phyloP scores from a whole-genome alignment of 2,113 vertebrate species.

The Microcebus tavaratra region DNA sequence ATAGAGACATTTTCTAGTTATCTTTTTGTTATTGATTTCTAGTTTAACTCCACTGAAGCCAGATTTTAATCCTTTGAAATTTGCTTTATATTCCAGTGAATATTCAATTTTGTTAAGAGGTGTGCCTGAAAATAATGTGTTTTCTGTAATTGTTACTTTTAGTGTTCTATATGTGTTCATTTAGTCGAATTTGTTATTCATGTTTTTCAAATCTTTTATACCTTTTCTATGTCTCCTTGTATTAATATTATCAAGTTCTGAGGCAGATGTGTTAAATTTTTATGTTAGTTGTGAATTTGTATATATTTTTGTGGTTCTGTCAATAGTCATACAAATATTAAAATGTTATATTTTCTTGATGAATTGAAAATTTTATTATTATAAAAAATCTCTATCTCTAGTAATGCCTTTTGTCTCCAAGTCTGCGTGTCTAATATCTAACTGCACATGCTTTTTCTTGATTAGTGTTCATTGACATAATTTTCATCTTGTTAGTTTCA shows the following conservation, averaged over 20 bases:
- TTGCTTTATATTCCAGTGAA: neutral
- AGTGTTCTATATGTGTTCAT: neutral
- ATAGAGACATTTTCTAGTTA: neutral
- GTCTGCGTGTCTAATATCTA: neutral
- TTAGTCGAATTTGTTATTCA: neutral
- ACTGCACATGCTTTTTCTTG: neutral
- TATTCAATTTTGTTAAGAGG: neutral
- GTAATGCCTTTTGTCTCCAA: neutral
- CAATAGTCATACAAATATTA: neutral
- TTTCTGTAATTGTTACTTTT: neutral
- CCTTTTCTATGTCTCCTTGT: neutral
- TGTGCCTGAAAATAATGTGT: neutral
- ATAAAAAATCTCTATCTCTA: neutral
- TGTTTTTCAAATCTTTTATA: neutral
- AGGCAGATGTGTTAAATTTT: neutral
- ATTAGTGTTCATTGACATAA: neutral
- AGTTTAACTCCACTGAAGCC: neutral
- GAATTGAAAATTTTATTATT: neutral
- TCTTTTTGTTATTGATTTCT: conserved; percentile 2
- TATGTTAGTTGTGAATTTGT: neutral
- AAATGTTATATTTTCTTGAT: neutral
- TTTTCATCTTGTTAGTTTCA: neutral
- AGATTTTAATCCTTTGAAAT: neutral
- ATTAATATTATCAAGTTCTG: neutral
- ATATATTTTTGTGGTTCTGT: neutral